Conservation (phyloP, 2,113 vertebrate genomes). For the Boleophthalmus pectinirostris region DNA sequence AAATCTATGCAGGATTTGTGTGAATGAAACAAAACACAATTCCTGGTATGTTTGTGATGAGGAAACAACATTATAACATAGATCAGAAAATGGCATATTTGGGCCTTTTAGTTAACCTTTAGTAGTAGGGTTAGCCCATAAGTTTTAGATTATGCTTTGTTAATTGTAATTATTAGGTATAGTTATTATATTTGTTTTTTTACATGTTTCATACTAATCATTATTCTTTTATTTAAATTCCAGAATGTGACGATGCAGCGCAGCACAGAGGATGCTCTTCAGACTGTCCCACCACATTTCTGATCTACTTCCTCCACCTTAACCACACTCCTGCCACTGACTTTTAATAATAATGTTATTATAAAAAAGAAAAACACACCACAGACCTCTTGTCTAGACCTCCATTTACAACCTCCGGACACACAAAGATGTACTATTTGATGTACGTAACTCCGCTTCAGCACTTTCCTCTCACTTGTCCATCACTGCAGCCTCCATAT, state of each 20-base stretch:
- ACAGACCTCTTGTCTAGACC: background rate
- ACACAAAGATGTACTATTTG: background rate
- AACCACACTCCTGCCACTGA: constrained; percentile 4
- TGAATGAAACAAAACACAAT: too few species aligned
- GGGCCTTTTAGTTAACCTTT: too few species aligned
- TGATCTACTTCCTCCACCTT: constrained; percentile 49
- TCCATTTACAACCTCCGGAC: background rate
- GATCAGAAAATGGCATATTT: too few species aligned
- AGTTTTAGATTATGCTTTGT: too few species aligned
- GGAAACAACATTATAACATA: too few species aligned
- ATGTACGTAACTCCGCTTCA: constrained; percentile 8
- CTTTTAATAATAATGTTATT: background rate
- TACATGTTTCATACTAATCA: background rate
- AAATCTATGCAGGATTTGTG: too few species aligned
- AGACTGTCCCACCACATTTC: constrained; percentile 85
- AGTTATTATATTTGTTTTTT: too few species aligned
- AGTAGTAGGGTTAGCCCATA: too few species aligned
- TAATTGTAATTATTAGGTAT: too few species aligned
- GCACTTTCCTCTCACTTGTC: constrained; percentile 51
- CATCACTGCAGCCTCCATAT: constrained; percentile 14
- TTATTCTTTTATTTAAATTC: constrained; percentile 15
- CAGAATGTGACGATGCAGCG: constrained; percentile 87
- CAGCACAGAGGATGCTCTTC: constrained; percentile 83
- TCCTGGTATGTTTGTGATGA: too few species aligned
- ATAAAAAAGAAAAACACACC: background rate